phyloP scores from a whole-genome alignment of 2,888 invertebrate species.

The Dasypolia templi region DNA sequence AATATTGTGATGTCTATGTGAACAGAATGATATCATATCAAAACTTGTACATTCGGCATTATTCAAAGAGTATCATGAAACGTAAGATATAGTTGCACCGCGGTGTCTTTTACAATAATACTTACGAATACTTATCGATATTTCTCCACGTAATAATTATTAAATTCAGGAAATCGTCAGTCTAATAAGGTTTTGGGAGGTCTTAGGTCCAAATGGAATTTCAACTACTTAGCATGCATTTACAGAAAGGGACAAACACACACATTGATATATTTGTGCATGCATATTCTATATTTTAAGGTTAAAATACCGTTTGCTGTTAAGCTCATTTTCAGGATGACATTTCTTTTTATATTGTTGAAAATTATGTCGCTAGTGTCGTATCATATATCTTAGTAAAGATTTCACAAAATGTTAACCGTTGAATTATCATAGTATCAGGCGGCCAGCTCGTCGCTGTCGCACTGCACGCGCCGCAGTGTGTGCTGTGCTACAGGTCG shows the following conservation, averaged over 20 bases:
- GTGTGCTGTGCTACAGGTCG: too few relatives aligned
- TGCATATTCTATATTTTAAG: conserved; percentile 4
- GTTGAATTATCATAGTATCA: background rate
- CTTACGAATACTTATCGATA: conserved; percentile 53
- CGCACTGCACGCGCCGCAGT: too few relatives aligned
- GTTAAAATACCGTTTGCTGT: background rate
- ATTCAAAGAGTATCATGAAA: conserved; percentile 29
- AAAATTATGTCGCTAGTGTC: conserved; percentile 16
- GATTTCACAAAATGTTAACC: conserved; percentile 1
- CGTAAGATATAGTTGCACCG: conserved; percentile 14
- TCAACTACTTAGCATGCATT: conserved; percentile 21
- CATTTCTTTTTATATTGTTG: background rate
- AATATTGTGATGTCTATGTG: conserved; percentile 22
- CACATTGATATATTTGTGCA: conserved; percentile 40
- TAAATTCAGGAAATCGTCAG: conserved; percentile 46
- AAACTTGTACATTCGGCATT: conserved; percentile 28
- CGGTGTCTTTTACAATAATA: conserved; percentile 51
- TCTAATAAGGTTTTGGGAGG: conserved; percentile 52
- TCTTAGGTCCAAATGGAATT: conserved; percentile 39
- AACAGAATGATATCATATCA: conserved; percentile 19
- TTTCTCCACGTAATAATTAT: conserved; percentile 17
- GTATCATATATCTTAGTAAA: background rate
- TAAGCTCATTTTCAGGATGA: conserved; percentile 29
- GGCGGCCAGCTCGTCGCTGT: too few relatives aligned
- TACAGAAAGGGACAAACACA: conserved; percentile 1